phyloP scores from a whole-genome alignment of 1,140 invertebrate genomes.

The Helicoverpa zea region DNA sequence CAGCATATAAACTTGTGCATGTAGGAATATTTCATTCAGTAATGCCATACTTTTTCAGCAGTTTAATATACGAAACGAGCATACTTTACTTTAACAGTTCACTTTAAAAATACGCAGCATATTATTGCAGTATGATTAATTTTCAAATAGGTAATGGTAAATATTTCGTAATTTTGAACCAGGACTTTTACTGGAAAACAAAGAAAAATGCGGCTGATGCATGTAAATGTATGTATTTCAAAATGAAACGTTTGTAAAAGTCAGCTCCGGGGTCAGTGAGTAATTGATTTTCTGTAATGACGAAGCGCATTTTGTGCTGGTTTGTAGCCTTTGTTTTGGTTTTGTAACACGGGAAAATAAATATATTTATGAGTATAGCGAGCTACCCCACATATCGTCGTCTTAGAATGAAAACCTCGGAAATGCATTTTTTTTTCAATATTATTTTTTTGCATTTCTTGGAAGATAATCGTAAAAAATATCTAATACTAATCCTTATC shows the following conservation, averaged over 20 bases:
- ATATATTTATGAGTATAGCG: no score
- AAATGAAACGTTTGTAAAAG: constrained; percentile 29
- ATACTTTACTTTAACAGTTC: background rate
- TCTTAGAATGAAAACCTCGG: no score
- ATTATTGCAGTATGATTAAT: no score
- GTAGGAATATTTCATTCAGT: background rate
- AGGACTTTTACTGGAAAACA: background rate
- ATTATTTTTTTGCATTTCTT: no score
- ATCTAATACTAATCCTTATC: no score
- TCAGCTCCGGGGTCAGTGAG: constrained; percentile 12
- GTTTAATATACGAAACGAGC: background rate
- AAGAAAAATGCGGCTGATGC: background rate
- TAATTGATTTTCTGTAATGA: constrained; percentile 30
- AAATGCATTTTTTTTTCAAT: no score
- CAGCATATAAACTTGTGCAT: background rate
- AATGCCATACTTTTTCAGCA: background rate
- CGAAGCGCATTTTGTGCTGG: constrained; percentile 10
- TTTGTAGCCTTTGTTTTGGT: background rate
- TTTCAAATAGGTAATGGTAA: no score
- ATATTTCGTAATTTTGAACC: no score
- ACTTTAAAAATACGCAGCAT: no score
- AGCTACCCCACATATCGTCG: no score
- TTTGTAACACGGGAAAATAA: no score
- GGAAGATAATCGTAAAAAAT: no score
- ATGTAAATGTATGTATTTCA: constrained; percentile 13